Conservation (phyloP, 2,888 invertebrate genomes). For the Tiphia femorata region DNA sequence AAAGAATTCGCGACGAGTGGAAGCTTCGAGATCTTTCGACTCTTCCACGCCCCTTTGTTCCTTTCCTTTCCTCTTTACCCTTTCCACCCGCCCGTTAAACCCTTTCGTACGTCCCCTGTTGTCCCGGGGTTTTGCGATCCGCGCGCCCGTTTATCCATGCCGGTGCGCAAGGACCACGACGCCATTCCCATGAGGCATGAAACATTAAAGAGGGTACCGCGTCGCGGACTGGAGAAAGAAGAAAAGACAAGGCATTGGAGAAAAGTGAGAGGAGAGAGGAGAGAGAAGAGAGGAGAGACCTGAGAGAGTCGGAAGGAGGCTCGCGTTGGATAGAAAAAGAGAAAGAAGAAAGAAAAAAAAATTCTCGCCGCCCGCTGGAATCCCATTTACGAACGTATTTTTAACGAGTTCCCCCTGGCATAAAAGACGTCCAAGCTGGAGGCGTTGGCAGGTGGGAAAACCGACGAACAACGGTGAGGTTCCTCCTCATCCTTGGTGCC, state of each 20-base stretch:
- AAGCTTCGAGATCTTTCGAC: too few relatives aligned
- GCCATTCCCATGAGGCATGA: conserved; percentile 50
- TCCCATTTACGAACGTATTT: conserved; percentile 49
- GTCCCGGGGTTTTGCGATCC: too few relatives aligned
- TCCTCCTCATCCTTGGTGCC: not conserved
- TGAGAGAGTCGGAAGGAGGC: not conserved
- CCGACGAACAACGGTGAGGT: too few relatives aligned
- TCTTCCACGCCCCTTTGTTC: too few relatives aligned
- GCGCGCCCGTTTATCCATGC: conserved; percentile 46
- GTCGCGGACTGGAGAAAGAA: not conserved
- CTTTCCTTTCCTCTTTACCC: too few relatives aligned
- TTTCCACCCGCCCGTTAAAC: too few relatives aligned
- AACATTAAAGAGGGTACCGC: conserved; percentile 47
- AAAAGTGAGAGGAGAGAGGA: conserved; percentile 2
- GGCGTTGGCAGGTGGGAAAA: not conserved
- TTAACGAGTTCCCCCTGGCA: conserved; percentile 41
- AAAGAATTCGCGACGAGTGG: too few relatives aligned
- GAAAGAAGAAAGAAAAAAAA: conserved; percentile 17
- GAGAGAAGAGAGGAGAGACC: not conserved
- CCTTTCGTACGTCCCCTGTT: too few relatives aligned
- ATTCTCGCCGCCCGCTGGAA: conserved; percentile 27
- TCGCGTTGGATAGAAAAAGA: too few relatives aligned
- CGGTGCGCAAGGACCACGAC: conserved; percentile 34
- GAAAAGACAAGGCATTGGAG: not conserved
- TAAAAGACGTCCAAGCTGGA: conserved; percentile 29